Evolutionary conservation across 2,113 vertebrate species (phyloP).

Genomic region (Herpetotheres cachinnans): DNA sequence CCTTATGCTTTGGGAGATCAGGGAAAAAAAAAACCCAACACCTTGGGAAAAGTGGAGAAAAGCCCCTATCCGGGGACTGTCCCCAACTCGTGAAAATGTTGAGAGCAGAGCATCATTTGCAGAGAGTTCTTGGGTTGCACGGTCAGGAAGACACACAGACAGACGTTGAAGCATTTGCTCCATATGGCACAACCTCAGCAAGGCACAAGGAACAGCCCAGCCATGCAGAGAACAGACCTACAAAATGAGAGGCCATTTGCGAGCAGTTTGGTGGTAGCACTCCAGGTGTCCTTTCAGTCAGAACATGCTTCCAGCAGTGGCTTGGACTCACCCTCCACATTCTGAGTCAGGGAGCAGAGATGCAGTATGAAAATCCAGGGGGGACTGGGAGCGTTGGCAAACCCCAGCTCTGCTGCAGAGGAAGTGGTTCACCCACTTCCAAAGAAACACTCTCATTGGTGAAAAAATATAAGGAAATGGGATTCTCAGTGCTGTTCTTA

Average conservation of each 20-base stretch:
- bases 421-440: not conserved
- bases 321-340: not conserved
- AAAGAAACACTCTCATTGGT: accelerated
- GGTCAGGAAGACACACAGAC: conserved; percentile 37
- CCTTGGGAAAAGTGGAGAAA: not conserved
- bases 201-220: conserved; percentile 11
- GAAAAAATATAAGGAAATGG: not conserved
- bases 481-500: not conserved
- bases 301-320: conserved; percentile 33
- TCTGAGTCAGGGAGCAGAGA: not conserved
- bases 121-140: not conserved
- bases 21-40: accelerated
- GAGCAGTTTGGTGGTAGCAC: conserved; percentile 41
- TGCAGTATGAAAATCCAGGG: not conserved
- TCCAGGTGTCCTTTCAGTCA: conserved; percentile 49
- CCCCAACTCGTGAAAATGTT: not conserved
- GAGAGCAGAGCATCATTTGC: not conserved
- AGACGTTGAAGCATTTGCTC: conserved; percentile 58
- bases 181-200: conserved; percentile 53
- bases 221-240: conserved; percentile 60
- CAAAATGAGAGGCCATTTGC: not conserved
- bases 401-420: not conserved
- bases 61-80: not conserved
- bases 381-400: not conserved
- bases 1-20: not conserved